Conservation (phyloP, 2,797 vertebrate species). For the Naso thynnoides region DNA sequence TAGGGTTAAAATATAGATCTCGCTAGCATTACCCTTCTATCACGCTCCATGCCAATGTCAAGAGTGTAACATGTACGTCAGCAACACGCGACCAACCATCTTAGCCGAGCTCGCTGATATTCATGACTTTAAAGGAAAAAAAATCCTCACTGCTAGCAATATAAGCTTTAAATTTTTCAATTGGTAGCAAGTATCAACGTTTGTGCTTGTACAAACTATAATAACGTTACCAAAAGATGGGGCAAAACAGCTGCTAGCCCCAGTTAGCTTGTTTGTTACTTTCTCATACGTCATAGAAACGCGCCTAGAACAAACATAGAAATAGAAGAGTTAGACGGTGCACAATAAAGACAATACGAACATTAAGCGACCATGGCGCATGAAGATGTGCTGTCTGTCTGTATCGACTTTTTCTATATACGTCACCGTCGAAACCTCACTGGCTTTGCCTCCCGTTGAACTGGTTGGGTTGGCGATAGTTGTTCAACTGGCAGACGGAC, state of each 20-base stretch:
- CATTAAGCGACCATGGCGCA: neutral
- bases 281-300: conserved; percentile 21
- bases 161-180: fast-evolving
- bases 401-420: neutral
- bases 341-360: fast-evolving
- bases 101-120: neutral
- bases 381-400: conserved; percentile 1
- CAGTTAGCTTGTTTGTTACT: neutral
- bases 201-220: neutral
- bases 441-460: conserved; percentile 30
- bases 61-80: conserved; percentile 54
- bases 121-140: neutral
- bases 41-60: conserved; percentile 75
- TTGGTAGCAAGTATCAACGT: neutral
- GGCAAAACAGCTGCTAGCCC: fast-evolving
- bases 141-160: neutral
- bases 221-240: neutral
- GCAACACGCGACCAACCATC: conserved; percentile 48
- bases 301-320: conserved; percentile 39
- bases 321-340: conserved; percentile 10
- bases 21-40: conserved; percentile 47
- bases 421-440: conserved; percentile 22
- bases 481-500: conserved; percentile 65
- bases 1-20: neutral
- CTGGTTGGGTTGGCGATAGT: conserved; percentile 63